Conservation (phyloP, 2,113 vertebrate species). For the Lepidothrix coronata region DNA sequence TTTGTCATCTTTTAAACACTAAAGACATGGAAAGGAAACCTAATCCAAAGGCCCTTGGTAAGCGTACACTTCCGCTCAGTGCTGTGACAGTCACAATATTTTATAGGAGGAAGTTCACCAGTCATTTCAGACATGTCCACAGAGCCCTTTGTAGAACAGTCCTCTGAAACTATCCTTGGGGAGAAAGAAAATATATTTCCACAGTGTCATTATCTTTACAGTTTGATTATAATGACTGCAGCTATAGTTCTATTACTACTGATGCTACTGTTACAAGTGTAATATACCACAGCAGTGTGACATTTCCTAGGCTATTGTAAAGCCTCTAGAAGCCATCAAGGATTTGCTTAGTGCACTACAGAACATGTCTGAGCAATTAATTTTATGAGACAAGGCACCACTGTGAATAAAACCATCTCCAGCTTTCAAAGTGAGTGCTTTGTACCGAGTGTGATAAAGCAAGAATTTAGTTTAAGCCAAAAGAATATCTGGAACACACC, state of each 20-base stretch:
- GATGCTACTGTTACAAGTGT: not conserved
- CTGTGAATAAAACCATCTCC: constrained; percentile 41
- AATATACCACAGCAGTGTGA: constrained; percentile 10
- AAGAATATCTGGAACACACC: not conserved
- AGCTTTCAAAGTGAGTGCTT: constrained; percentile 22
- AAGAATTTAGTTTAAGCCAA: constrained; percentile 1
- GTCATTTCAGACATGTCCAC: not conserved
- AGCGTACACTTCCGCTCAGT: not conserved
- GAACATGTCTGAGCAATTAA: constrained; percentile 46
- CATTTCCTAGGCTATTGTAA: constrained; percentile 34
- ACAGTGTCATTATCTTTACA: constrained; percentile 25
- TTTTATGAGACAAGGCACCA: constrained; percentile 47
- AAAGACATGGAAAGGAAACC: not conserved
- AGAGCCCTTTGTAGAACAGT: not conserved
- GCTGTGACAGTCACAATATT: not conserved
- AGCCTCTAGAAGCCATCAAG: constrained; percentile 35
- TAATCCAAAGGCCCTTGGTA: not conserved
- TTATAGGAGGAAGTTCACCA: not conserved
- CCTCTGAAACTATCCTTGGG: not conserved
- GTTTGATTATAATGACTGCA: constrained; percentile 32
- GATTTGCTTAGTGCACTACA: constrained; percentile 41
- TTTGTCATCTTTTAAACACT: not conserved
- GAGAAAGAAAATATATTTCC: constrained; percentile 20
- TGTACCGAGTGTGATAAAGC: not conserved
- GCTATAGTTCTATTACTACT: constrained; percentile 5